phyloP scores from a whole-genome alignment of 2,888 invertebrate species.

The Caenorhabditis doughertyi region DNA sequence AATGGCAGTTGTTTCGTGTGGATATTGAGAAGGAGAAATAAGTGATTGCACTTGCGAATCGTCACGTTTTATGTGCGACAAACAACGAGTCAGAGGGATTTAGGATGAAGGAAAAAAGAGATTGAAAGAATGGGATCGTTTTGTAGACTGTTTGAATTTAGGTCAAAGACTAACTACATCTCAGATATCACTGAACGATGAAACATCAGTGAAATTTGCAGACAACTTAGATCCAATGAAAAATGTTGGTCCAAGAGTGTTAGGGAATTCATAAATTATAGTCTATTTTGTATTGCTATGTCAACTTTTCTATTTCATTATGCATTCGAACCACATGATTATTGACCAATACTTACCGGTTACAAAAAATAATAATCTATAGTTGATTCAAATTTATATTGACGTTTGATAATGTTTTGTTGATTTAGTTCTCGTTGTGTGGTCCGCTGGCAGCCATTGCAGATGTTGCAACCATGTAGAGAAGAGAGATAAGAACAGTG shows the following conservation, averaged over 20 bases:
- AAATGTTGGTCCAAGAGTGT: too few species aligned
- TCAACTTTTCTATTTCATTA: neutral
- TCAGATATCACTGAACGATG: neutral
- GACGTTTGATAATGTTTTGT: neutral
- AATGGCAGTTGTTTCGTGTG: constrained; percentile 41
- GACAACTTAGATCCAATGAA: too few species aligned
- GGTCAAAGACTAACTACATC: constrained; percentile 2
- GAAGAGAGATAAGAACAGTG: constrained; percentile 75
- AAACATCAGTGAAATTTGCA: too few species aligned
- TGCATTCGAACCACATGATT: neutral
- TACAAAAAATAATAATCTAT: constrained; percentile 48
- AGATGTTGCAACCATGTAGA: constrained; percentile 81
- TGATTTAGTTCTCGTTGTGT: constrained; percentile 72
- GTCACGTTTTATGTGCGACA: constrained; percentile 60
- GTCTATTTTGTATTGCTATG: too few species aligned
- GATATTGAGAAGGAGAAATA: constrained; percentile 9
- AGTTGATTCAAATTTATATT: neutral
- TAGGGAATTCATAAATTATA: too few species aligned
- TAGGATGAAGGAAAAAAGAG: constrained; percentile 1
- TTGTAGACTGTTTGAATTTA: constrained; percentile 32
- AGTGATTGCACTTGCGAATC: constrained; percentile 54
- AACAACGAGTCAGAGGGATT: constrained; percentile 29
- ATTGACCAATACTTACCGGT: constrained; percentile 38
- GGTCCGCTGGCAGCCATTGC: constrained; percentile 77
- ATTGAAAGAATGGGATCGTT: constrained; percentile 6